These are phyloP conservation scores for Tipula lateralis DNA, from an alignment of 2,888 invertebrate species.

Conservation along the genomic window DNA sequence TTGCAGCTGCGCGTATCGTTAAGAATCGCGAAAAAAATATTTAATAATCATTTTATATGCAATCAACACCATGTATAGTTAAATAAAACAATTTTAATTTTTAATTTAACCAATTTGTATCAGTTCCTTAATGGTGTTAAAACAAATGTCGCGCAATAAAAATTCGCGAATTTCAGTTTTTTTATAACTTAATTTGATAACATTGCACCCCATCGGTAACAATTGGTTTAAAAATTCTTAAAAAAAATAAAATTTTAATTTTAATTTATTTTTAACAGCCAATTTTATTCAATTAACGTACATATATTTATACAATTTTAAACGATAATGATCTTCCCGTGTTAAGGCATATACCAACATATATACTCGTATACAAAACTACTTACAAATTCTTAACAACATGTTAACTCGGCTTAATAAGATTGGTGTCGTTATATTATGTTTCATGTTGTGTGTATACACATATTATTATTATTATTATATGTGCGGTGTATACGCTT, in stretches of 20 bases:
- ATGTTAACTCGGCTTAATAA: background rate
- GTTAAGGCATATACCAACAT: background rate
- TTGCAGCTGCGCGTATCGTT: background rate
- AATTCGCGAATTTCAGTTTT: background rate
- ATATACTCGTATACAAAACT: background rate
- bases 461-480: background rate
- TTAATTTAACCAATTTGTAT: background rate
- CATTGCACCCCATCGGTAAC: background rate
- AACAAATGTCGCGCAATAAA: constrained; percentile 24
- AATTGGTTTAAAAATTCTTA: background rate
- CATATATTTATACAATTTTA: background rate
- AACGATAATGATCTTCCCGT: background rate
- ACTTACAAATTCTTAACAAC: background rate
- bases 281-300: constrained; percentile 12
- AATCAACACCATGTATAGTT: background rate
- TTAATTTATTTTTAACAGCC: background rate
- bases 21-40: background rate
- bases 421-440: background rate
- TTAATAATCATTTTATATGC: background rate
- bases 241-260: background rate
- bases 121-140: background rate
- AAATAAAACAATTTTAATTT: constrained; percentile 3
- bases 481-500: background rate
- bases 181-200: constrained; percentile 24
- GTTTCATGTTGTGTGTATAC: background rate